These are phyloP conservation scores for Siderastrea siderea DNA, from an alignment of 92 coral and sea anemone genomes.

Conservation along the genomic window DNA sequence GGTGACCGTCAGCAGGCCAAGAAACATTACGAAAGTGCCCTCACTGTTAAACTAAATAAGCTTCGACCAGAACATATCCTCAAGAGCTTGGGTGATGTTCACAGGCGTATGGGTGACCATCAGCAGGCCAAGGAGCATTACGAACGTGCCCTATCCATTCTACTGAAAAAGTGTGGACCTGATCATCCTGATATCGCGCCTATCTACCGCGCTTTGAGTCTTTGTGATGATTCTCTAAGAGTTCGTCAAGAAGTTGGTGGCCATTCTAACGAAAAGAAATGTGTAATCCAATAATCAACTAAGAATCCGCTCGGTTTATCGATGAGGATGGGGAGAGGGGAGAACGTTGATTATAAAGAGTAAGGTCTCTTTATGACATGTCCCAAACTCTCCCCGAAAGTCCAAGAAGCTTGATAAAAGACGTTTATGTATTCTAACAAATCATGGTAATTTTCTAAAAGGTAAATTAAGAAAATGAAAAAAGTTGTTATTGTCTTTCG, in stretches of 20 bases:
- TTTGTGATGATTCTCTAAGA: background rate
- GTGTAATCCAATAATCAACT: too few relatives aligned
- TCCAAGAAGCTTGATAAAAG: too few relatives aligned
- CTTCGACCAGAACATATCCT: conserved; percentile 25
- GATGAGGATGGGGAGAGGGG: too few relatives aligned
- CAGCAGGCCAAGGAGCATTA: conserved; percentile 40
- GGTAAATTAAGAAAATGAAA: too few relatives aligned
- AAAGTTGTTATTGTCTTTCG: too few relatives aligned
- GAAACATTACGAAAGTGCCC: conserved; percentile 15
- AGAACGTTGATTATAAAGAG: too few relatives aligned
- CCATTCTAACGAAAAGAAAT: too few relatives aligned
- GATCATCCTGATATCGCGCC: conserved; percentile 32
- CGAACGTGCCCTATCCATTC: conserved; percentile 35
- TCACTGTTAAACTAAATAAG: conserved; percentile 2
- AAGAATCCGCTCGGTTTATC: too few relatives aligned
- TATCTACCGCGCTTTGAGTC: conserved; percentile 19
- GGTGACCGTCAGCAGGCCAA: conserved; percentile 43
- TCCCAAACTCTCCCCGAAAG: too few relatives aligned
- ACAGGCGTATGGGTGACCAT: background rate
- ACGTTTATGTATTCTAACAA: too few relatives aligned
- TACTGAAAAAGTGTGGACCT: conserved; percentile 14
- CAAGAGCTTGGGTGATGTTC: conserved; percentile 21
- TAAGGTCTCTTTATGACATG: too few relatives aligned
- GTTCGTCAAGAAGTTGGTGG: background rate
- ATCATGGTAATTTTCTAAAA: too few relatives aligned